These are phyloP conservation scores for Thalassophryne amazonica DNA, from an alignment of 2,797 vertebrate species.

Conservation along the genomic window DNA sequence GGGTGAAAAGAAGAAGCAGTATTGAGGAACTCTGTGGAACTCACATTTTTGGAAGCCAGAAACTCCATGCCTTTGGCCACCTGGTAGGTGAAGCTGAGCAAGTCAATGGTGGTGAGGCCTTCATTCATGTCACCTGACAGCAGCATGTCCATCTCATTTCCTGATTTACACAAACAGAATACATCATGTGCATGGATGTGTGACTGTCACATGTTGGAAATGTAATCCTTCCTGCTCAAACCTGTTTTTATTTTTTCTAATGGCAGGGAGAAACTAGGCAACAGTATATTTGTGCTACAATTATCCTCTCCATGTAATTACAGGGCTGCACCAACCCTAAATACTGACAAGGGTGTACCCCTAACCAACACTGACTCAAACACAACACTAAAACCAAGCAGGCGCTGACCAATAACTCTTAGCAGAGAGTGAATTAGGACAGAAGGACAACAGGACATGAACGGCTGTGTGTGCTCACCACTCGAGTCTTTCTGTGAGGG, in stretches of 20 bases:
- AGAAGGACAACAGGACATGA: background rate
- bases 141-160: constrained; percentile 86
- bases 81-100: constrained; percentile 97
- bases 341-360: constrained; percentile 72
- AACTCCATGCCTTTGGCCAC: constrained; percentile 98
- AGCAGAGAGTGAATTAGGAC: constrained; percentile 12
- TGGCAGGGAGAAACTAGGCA: constrained; percentile 66
- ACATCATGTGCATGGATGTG: constrained; percentile 16
- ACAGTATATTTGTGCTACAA: constrained; percentile 72
- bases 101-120: constrained; percentile 88
- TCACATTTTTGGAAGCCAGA: constrained; percentile 96
- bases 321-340: constrained; percentile 61
- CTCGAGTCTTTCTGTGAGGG: constrained; percentile 86
- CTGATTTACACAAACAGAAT: constrained; percentile 58
- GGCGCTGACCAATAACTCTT: constrained; percentile 23
- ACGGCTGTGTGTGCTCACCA: constrained; percentile 39
- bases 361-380: constrained; percentile 57
- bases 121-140: constrained; percentile 88
- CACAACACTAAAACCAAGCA: constrained; percentile 35
- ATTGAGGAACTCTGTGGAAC: too few species aligned
- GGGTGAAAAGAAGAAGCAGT: too few species aligned
- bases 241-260: constrained; percentile 67
- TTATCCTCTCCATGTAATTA: constrained; percentile 76
- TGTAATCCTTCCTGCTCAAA: constrained; percentile 61
- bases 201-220: constrained; percentile 48